Base-by-base conservation (phyloP, 2,888 invertebrate genomes). In the Podabrus alpinus region DNA sequence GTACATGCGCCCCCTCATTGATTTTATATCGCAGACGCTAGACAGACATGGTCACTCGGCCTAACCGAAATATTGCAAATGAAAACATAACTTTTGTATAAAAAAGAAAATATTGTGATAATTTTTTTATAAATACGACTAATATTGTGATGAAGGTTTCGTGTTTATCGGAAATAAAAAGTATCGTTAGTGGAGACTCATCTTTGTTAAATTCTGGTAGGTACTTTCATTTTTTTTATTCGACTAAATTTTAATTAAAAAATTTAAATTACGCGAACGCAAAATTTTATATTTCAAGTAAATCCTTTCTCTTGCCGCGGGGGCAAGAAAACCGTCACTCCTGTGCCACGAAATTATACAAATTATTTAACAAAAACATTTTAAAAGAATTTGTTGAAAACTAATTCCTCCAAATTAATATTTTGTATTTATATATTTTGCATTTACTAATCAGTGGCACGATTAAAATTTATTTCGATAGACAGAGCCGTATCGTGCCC, bases 1-100 rank as follows among this genome's bases (percentile, higher is more conserved):
- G 85, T 84, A 84, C 87, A 86, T 86, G 87, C 87, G 87, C 86
- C 83, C 84, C 83, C 83, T 79, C 84, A 87, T 87, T 86, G 87
- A 87, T 87, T 86, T 83, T 82, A 79, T 80, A 79, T 80, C 76
- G 81, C 81, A 85, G 86, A 85, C 86, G 83, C 83, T 80, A 82
- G 85, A 84, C 84, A 84, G 85, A 84, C 84, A 83, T 84, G 83
- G 85, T 85, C 84, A 84, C 83, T 82, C 82, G 81, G 83, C 83
- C 82, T 79, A 84, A 84, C 83, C 82, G 82, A 79, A 84, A 84
- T 84, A 83, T 82, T 84, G 78, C 76, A 72, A 75, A 75, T 76
- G 74, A 79, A 71, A 71, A 73, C 74, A 71, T n/a, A 62, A 17
- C 19, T 62, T 21, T 64, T 21, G 19, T 64, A 64, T 21, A 21